A percentile compares a stretch with the other conserved stretches of the same genome.
Conservation (phyloP, 2,888 invertebrate species). For the Acleris literana region DNA sequence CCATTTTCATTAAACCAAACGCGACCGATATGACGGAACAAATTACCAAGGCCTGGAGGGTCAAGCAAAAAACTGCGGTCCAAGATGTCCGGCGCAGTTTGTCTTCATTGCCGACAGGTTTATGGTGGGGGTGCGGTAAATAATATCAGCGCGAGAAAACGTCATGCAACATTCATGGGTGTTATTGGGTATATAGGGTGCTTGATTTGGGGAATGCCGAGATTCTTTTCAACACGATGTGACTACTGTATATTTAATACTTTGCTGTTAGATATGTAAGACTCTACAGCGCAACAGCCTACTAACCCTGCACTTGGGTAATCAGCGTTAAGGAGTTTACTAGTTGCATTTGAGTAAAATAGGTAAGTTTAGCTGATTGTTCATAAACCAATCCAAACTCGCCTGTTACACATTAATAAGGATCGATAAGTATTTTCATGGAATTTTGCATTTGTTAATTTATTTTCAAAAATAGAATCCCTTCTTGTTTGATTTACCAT, state of each 20-base stretch:
- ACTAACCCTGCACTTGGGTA: too few relatives aligned
- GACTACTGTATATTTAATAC: not conserved
- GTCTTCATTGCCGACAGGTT: constrained; percentile 78
- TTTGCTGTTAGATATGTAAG: too few relatives aligned
- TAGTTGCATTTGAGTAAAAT: too few relatives aligned
- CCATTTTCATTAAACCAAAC: constrained; percentile 29
- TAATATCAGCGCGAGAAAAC: constrained; percentile 74
- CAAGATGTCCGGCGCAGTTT: constrained; percentile 69
- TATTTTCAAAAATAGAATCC: too few relatives aligned
- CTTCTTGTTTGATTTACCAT: too few relatives aligned
- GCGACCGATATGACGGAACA: constrained; percentile 33
- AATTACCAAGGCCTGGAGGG: constrained; percentile 52
- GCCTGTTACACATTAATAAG: too few relatives aligned
- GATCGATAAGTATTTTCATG: too few relatives aligned
- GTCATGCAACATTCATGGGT: constrained; percentile 80
- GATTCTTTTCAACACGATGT: not conserved
- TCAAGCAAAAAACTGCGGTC: constrained; percentile 69
- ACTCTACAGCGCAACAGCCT: too few relatives aligned
- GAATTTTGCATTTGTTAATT: too few relatives aligned
- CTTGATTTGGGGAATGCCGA: constrained; percentile 44
- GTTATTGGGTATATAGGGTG: constrained; percentile 54
- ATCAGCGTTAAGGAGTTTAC: too few relatives aligned
- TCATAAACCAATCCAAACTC: too few relatives aligned
- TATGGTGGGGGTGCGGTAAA: constrained; percentile 76
- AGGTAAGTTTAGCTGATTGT: too few relatives aligned